Conservation (phyloP, 2,113 vertebrate species). For the Ictidomys tridecemlineatus region DNA sequence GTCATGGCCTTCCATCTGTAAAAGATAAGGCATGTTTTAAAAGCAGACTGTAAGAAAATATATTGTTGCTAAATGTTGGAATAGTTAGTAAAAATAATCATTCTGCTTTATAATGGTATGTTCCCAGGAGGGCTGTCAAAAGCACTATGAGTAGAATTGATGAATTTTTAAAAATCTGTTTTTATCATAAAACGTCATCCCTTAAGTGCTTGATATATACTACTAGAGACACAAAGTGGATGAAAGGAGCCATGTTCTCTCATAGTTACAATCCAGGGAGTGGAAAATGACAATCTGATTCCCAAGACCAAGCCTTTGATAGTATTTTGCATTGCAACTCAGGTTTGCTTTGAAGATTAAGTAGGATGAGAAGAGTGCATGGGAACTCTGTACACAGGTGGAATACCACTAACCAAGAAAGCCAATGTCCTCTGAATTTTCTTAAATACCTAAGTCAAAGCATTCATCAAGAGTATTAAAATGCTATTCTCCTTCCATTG, state of each 20-base stretch:
- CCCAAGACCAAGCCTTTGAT: neutral
- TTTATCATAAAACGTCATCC: neutral
- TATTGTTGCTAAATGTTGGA: conserved; percentile 64
- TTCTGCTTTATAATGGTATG: conserved; percentile 58
- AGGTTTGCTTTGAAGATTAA: neutral
- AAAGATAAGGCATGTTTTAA: conserved; percentile 51
- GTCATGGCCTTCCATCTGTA: neutral
- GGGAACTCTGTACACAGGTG: neutral
- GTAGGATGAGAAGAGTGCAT: neutral
- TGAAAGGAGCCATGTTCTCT: neutral
- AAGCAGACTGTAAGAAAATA: conserved; percentile 58
- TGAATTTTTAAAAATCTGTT: neutral
- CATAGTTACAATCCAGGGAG: too few species aligned
- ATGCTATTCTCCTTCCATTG: neutral
- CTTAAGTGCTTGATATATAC: neutral
- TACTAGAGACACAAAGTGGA: neutral
- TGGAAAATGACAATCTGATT: neutral
- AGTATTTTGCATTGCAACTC: neutral
- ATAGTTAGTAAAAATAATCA: conserved; percentile 63
- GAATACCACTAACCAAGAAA: neutral
- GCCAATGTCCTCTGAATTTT: neutral
- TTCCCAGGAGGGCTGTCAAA: conserved; percentile 66
- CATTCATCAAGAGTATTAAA: conserved; percentile 15
- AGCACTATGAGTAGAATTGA: conserved; percentile 18
- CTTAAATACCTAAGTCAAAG: neutral